A percentile compares a stretch with the other conserved stretches of the same genome.
These are phyloP conservation scores for Heterotilapia buettikoferi DNA, from an alignment of 2,113 vertebrate species.

Conservation along the genomic window DNA sequence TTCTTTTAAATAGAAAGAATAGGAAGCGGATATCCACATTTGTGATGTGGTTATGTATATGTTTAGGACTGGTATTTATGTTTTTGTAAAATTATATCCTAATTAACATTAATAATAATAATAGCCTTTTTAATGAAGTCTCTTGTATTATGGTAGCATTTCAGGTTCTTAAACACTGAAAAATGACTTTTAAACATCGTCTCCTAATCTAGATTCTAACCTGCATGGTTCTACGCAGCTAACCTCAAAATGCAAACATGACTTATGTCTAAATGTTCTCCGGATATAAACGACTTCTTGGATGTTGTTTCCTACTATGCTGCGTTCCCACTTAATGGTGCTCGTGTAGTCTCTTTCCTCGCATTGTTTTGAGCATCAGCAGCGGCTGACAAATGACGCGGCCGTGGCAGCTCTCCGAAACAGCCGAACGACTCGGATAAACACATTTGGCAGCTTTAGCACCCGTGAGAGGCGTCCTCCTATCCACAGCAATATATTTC, in stretches of 20 bases:
- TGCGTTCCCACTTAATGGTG: background rate
- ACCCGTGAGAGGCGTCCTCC: slow-evolving; percentile 25
- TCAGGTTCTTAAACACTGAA: background rate
- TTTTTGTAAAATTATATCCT: fast-evolving
- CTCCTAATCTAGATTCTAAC: background rate
- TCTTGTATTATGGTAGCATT: background rate
- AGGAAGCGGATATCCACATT: background rate
- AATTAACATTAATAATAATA: background rate
- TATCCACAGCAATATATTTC: slow-evolving; percentile 49
- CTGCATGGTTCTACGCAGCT: fast-evolving
- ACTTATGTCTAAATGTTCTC: background rate
- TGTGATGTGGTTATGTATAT: background rate
- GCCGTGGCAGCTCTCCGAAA: slow-evolving; percentile 42
- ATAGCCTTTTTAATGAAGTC: background rate
- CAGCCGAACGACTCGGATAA: slow-evolving; percentile 48
- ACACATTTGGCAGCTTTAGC: slow-evolving; percentile 58
- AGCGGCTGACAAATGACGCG: slow-evolving; percentile 23
- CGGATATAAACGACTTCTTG: background rate
- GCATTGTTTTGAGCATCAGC: background rate
- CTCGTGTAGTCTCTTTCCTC: background rate
- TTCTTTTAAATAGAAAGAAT: background rate
- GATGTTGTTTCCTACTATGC: background rate
- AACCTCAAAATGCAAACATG: background rate
- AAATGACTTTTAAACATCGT: fast-evolving
- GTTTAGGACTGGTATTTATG: background rate